Conservation (phyloP, 92 coral and sea anemone species). For the Hydrozoanthus gracilis region DNA sequence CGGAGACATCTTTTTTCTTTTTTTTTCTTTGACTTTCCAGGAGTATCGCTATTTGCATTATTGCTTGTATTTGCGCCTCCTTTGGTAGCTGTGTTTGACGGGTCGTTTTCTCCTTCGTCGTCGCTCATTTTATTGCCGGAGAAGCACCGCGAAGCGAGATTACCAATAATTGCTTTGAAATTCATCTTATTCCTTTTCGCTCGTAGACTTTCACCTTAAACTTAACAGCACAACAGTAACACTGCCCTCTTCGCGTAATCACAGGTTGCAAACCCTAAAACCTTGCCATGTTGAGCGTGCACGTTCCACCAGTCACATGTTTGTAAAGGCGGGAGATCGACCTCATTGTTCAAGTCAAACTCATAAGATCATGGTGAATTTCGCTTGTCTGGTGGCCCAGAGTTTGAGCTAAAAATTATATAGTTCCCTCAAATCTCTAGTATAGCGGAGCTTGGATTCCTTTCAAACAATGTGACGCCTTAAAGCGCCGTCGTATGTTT, state of each 20-base stretch:
- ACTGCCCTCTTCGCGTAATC: neutral
- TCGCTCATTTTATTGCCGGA: slow-evolving; percentile 19
- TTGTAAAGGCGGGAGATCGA: too few species aligned
- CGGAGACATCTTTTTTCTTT: neutral
- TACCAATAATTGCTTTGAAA: neutral
- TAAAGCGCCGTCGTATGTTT: too few species aligned
- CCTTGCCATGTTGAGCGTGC: too few species aligned
- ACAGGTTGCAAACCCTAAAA: neutral
- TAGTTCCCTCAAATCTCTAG: too few species aligned
- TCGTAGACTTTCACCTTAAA: neutral
- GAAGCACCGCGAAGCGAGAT: slow-evolving; percentile 47
- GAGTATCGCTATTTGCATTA: neutral
- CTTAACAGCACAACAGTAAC: neutral
- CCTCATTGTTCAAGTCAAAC: too few species aligned
- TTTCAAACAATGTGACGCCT: too few species aligned
- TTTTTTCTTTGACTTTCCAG: slow-evolving; percentile 38
- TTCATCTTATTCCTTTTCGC: neutral
- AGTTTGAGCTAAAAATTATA: too few species aligned
- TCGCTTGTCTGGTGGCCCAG: too few species aligned
- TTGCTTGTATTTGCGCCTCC: slow-evolving; percentile 39
- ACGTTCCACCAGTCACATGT: too few species aligned
- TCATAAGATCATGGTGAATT: too few species aligned
- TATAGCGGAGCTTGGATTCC: too few species aligned
- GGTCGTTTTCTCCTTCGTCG: slow-evolving; percentile 25
- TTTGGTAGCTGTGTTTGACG: neutral